Evolutionary conservation across 2,888 invertebrate genomes (phyloP), one percentile per base, ranked within the genome.

Genomic region (Physocephala rufipes): DNA sequence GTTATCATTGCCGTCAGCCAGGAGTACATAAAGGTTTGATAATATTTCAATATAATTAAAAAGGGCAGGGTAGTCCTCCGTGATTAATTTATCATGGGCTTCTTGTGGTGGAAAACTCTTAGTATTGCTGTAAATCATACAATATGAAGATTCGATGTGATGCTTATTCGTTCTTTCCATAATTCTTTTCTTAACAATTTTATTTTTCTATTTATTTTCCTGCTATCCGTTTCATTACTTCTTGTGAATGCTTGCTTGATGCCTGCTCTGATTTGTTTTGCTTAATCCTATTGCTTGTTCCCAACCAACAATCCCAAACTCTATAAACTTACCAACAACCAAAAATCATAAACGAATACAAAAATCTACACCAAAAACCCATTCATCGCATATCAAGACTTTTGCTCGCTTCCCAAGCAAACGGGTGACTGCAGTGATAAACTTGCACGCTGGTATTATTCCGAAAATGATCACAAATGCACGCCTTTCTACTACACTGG

Each of bases 401-500:
- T 91, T 87, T 94, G 94, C 88, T 88, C 91, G 86, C 88, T 92
- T 86, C 90, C 91, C 76, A 90, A 91, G 87, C 89, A 90, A 75
- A 88, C 89, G 81, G 96, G 96, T 85, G 91, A 90, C 85, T 96
- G 96, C 88, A 91, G 91, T 81, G 84, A 82, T 74, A 91, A 90
- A 79, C 87, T 90, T 75, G 90, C 95, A 72, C 90, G 90, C 79
- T 98, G 96, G 96, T 92, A 92, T 86, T 97, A 93, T 89, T 94
- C 94, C 85, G 89, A 89, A 76, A 87, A 90, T 62, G 93, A 95
- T 86, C 92, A 93, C 87, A 90, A 93, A 77, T 98, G 97, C 89
- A 89, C 94, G 88, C 95, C 95, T 67, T 97, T 97, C 90, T 94
- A 95, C 90, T 97, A 93, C 87, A 91, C 92, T 77, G 97, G 97